Evolutionary conservation across 2,888 invertebrate genomes (phyloP), one percentile per base, ranked within the genome.

Genomic region (Lycia hirtaria): DNA sequence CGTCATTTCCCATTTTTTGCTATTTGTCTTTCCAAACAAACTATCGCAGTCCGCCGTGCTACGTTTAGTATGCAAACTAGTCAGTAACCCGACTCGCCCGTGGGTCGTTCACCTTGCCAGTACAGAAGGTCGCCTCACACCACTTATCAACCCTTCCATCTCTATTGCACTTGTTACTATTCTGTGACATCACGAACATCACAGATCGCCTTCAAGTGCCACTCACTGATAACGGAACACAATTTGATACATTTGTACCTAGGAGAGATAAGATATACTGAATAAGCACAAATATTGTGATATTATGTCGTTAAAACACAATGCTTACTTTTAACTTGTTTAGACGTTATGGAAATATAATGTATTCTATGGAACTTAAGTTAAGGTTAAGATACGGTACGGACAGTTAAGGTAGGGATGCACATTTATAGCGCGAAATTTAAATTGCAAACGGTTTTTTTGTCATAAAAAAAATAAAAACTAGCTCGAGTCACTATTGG

Each of bases 71-170:
- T 57, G 52, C 52, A 28, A 55, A 50, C 40, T 35, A 50, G 41
- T 33, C 14, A 5, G 41, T 33, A 10, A 5, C 3, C 19, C 10
- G 30, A 14, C 35, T 40, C 57, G 38, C 45, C 15, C 14, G 6
- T 24, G 65, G 72, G 72, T 75, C 76, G 67, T 74, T 71, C 69
- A 75, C 76, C 76, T 76, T 75, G 71, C 54, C 55, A 66, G 57
- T 62, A 32, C 51, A 53, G 72, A 77, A 79, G 78, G 75, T 75
- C 54, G 57, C 50, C 32, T 12, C 47, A 51, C 32, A 24, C 14
- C 41, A 40, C 55, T 38, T 58, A 60, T 53, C 45, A 22, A 65
- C 37, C 56, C 59, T 68, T 71, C 68, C 60, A 74, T 74, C 26
- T n/a, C n/a, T n/a, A 41, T 17, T 12, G 14, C 4, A 24, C 40